These are phyloP conservation scores for Rutilus rutilus DNA, from an alignment of 2,113 vertebrate species.

Conservation along the genomic window DNA sequence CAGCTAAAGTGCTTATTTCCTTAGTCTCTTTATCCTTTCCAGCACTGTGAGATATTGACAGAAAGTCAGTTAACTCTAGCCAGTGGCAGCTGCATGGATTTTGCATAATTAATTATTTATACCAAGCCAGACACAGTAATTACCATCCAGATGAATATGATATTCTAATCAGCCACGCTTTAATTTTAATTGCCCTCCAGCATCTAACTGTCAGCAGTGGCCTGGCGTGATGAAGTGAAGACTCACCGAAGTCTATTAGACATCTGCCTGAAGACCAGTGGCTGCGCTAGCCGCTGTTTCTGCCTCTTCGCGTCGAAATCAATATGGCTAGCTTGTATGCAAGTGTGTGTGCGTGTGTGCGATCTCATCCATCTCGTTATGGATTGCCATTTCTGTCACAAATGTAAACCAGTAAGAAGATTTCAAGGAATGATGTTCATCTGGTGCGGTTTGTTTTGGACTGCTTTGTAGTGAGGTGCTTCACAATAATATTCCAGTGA, in stretches of 20 bases:
- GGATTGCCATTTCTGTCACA: constrained; percentile 44
- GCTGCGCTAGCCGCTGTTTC: constrained; percentile 69
- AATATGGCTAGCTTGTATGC: constrained; percentile 65
- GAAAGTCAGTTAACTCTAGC: constrained; percentile 93
- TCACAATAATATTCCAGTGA: constrained; percentile 53
- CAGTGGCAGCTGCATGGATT: constrained; percentile 96
- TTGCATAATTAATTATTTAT: constrained; percentile 99
- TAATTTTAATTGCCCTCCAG: constrained; percentile 95
- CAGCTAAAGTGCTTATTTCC: constrained; percentile 84
- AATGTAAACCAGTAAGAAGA: constrained; percentile 48
- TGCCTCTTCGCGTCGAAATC: constrained; percentile 69
- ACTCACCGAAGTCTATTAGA: constrained; percentile 91
- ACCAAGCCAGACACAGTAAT: constrained; percentile 95
- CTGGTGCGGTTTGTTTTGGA: constrained; percentile 48
- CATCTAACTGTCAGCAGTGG: constrained; percentile 94
- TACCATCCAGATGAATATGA: constrained; percentile 99
- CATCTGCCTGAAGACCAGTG: constrained; percentile 88
- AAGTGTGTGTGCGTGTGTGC: background rate
- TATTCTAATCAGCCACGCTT: constrained; percentile 97
- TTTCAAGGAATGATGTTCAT: constrained; percentile 49
- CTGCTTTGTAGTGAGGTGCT: constrained; percentile 37
- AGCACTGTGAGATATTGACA: constrained; percentile 86
- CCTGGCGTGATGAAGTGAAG: constrained; percentile 88
- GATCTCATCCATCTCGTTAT: constrained; percentile 42
- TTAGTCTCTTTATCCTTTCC: constrained; percentile 87